Conservation (phyloP, 1,140 invertebrate genomes). For the Trachymyrmex septentrionalis region DNA sequence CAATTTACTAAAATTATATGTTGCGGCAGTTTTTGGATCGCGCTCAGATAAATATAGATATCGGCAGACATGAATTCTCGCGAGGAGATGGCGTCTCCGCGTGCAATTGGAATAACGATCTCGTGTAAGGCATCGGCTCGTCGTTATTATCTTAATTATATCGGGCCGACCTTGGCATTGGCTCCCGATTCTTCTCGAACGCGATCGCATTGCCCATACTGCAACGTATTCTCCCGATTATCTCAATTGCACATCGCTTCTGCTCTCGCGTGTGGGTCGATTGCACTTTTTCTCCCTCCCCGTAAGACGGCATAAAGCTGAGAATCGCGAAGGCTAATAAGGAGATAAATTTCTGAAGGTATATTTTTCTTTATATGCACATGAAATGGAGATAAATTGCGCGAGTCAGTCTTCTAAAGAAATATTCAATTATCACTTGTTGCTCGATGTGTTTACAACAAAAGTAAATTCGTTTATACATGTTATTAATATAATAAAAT, state of each 20-base stretch:
- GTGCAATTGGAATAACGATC: constrained; percentile 54
- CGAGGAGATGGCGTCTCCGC: background rate
- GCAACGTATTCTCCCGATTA: constrained; percentile 39
- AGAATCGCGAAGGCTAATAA: constrained; percentile 33
- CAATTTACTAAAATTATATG: constrained; percentile 34
- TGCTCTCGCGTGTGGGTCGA: constrained; percentile 50
- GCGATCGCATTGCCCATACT: constrained; percentile 31
- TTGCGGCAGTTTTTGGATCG: background rate
- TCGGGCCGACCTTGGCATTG: constrained; percentile 52
- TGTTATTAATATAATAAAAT: background rate
- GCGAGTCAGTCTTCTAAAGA: background rate
- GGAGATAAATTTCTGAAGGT: constrained; percentile 33
- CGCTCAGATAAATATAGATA: constrained; percentile 52
- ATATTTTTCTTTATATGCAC: background rate
- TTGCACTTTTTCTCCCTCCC: constrained; percentile 26
- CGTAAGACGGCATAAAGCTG: constrained; percentile 27
- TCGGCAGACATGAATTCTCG: constrained; percentile 29
- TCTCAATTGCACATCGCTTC: constrained; percentile 68
- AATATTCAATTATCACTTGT: background rate
- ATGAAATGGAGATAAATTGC: background rate
- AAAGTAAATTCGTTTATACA: background rate
- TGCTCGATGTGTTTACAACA: background rate
- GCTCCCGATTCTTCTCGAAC: constrained; percentile 50
- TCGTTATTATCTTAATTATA: constrained; percentile 64
- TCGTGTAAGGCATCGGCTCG: constrained; percentile 17